Conservation (phyloP, 2,888 invertebrate genomes). For the Parapristionchus giblindavisi region DNA sequence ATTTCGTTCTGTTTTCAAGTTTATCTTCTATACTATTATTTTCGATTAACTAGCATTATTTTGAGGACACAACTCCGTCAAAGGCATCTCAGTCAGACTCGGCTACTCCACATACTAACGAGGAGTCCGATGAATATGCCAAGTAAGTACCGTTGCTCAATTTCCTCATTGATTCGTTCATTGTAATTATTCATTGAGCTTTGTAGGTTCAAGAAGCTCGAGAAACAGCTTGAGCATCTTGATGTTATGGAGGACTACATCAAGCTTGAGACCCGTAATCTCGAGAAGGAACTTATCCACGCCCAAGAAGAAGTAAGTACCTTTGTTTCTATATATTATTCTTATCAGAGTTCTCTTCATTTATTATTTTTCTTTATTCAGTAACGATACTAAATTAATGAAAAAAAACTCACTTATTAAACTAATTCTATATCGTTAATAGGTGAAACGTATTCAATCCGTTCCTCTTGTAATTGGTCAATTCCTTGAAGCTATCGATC, state of each 20-base stretch:
- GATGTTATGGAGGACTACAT: slow-evolving; percentile 99
- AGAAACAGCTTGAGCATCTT: slow-evolving; percentile 92
- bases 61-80: slow-evolving; percentile 31
- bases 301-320: slow-evolving; percentile 79
- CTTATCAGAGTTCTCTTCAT: neutral
- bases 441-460: slow-evolving; percentile 97
- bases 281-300: slow-evolving; percentile 97
- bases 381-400: neutral
- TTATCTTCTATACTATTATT: neutral
- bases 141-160: neutral
- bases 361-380: neutral
- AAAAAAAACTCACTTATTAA: neutral
- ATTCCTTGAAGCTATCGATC: slow-evolving; percentile 98
- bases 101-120: neutral
- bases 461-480: slow-evolving; percentile 98
- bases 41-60: neutral
- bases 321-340: slow-evolving; percentile 74
- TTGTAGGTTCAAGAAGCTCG: slow-evolving; percentile 81
- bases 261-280: slow-evolving; percentile 96
- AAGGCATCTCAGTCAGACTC: slow-evolving; percentile 12
- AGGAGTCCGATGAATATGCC: slow-evolving; percentile 30
- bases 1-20: neutral
- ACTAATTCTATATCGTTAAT: slow-evolving; percentile 1
- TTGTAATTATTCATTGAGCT: neutral
- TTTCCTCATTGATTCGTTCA: neutral